Base-by-base conservation (phyloP, 2,113 vertebrate genomes). In the Oryzias javanicus region DNA sequence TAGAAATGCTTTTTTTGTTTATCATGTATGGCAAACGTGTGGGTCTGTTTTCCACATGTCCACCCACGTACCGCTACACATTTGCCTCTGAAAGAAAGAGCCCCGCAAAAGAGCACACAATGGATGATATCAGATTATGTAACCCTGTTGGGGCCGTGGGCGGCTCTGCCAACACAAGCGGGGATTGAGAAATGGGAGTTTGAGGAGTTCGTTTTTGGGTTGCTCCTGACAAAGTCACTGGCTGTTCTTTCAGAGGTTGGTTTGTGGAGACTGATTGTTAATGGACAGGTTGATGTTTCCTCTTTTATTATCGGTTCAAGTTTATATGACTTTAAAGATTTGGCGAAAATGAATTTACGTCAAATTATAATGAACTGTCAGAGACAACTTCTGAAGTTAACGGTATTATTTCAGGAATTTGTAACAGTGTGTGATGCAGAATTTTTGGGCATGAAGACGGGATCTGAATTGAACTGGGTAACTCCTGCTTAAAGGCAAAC, bases 101-200 rank as follows among this genome's bases (percentile, higher is more conserved):
- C 64, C 69, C 49, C 35, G 29, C 56, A 55, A 65, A 62, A 51
- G 47, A 71, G 27, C 57, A 52, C 55, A 82, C 62, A 70, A 55
- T 53, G n/a, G 15, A 35, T 60, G 49, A 73, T 58, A 62, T 67
- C 14, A 16, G 6, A 29, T 77, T 75, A 49, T n/a, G 14, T 75
- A 80, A 72, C 41, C 45, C 15, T 16, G 12, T 41, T 19, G 44
- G 24, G 45, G 70, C 61, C 62, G 59, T 70, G 56, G 72, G 61
- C 35, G 59, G 54, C 6, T 25, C 64, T 58, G 49, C 16, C n/a
- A 62, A 41, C 49, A 49, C 44, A 42, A 49, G n/a, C 58, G 46
- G 45, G 45, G 56, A 54, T 63, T 44, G 27, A 3, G n/a, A 17
- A n/a, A 18, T 45, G 46, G 48, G 44, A 25, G 27, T 53, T 29